Evolutionary conservation across 2,113 vertebrate species (phyloP).

Genomic region (Carassius carassius): DNA sequence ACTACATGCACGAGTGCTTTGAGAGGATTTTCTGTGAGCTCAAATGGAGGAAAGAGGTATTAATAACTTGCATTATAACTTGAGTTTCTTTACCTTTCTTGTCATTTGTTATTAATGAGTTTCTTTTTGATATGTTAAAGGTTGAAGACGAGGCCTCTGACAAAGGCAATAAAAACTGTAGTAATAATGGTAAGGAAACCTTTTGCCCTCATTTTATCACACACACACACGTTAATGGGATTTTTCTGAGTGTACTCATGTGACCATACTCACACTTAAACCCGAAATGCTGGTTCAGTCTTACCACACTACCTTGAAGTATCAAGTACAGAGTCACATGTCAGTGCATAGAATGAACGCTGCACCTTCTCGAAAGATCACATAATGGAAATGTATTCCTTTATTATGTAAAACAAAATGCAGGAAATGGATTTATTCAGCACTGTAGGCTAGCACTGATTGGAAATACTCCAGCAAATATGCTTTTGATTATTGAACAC

Average conservation of each 20-base stretch:
- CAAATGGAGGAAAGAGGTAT: constrained; percentile 97
- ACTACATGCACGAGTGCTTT: constrained; percentile 99
- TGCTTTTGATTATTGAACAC: neutral
- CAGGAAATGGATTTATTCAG: neutral
- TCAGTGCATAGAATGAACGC: neutral
- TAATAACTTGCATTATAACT: constrained; percentile 59
- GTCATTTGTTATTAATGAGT: constrained; percentile 37
- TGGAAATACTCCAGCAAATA: neutral
- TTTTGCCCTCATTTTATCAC: neutral
- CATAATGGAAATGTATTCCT: neutral
- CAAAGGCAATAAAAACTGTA: constrained; percentile 86
- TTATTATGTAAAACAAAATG: constrained; percentile 22
- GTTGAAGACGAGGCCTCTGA: constrained; percentile 84
- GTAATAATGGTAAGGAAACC: constrained; percentile 72
- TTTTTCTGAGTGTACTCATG: constrained; percentile 1
- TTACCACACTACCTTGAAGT: neutral
- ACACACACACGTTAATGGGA: neutral
- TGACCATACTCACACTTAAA: neutral
- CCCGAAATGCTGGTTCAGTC: neutral
- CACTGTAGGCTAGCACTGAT: neutral
- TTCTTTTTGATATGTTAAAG: constrained; percentile 56
- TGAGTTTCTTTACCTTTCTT: constrained; percentile 47
- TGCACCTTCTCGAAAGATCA: neutral
- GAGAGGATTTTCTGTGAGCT: constrained; percentile 98
- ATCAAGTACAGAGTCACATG: constrained; percentile 6